Evolutionary conservation across 2,888 invertebrate species (phyloP).

Genomic region (Conomelus anceps): DNA sequence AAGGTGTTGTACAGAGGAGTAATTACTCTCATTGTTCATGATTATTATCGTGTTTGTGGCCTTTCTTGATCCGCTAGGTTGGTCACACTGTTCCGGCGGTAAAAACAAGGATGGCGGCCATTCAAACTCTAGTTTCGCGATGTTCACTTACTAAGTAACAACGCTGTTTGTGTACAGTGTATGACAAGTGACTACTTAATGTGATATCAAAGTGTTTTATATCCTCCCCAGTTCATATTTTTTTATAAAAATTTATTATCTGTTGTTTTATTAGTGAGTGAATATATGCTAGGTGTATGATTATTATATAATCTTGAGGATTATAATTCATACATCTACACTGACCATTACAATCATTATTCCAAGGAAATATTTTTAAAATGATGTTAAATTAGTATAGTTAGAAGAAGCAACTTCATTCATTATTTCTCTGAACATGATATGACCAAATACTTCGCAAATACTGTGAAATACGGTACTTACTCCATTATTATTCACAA

Average conservation of each 20-base stretch:
- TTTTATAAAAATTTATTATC: background rate
- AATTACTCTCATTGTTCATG: background rate
- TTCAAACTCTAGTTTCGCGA: background rate
- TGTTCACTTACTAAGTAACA: background rate
- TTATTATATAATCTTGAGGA: no score
- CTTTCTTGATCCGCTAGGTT: background rate
- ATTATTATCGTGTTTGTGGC: background rate
- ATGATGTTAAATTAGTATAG: no score
- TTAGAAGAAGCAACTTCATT: no score
- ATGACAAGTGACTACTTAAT: background rate
- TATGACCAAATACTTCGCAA: no score
- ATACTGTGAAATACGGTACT: no score
- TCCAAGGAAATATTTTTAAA: no score
- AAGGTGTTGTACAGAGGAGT: background rate
- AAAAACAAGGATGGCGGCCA: background rate
- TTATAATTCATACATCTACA: no score
- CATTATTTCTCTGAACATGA: no score
- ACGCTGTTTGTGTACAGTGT: background rate
- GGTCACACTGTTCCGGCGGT: background rate
- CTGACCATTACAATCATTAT: no score
- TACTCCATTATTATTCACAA: no score
- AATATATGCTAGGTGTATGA: background rate
- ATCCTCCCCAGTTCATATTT: background rate
- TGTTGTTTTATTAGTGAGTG: background rate
- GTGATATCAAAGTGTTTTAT: background rate